phyloP scores from a whole-genome alignment of 2,797 vertebrate species.

The Melanitta fusca region DNA sequence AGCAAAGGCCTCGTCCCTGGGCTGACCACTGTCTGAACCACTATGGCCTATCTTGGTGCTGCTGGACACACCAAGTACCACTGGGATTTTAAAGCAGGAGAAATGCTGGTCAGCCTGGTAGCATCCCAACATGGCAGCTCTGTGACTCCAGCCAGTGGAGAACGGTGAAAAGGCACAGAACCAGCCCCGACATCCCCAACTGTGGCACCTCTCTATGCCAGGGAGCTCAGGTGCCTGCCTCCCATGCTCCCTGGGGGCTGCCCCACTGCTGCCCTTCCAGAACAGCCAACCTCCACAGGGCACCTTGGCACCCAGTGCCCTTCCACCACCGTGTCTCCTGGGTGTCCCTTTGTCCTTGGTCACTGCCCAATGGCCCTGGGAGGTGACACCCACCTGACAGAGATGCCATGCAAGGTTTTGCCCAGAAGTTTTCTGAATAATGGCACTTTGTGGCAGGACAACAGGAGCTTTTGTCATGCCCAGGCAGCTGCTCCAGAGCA shows the following conservation, averaged over 20 bases:
- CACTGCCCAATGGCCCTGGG: not conserved
- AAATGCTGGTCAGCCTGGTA: not conserved
- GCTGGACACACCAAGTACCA: no score
- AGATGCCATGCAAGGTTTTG: not conserved
- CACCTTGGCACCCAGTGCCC: not conserved
- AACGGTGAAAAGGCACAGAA: not conserved
- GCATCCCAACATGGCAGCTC: not conserved
- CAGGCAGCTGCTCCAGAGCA: not conserved
- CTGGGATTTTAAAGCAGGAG: not conserved
- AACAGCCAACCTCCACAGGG: not conserved
- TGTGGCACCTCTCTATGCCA: not conserved
- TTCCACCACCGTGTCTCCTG: rapidly evolving
- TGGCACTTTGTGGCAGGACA: slow-evolving; percentile 20
- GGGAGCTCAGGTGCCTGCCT: not conserved
- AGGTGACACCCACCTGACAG: not conserved
- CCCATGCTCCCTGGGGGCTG: not conserved
- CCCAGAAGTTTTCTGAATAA: slow-evolving; percentile 26
- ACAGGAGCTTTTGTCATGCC: slow-evolving; percentile 5
- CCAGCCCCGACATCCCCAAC: not conserved
- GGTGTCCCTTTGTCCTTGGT: not conserved
- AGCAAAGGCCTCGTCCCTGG: rapidly evolving
- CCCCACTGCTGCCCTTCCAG: not conserved
- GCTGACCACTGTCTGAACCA: not conserved
- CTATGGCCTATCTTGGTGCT: rapidly evolving
- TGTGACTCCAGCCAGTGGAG: rapidly evolving